Evolutionary conservation across 2,113 vertebrate genomes (phyloP).

Genomic region (Taxidea taxus): DNA sequence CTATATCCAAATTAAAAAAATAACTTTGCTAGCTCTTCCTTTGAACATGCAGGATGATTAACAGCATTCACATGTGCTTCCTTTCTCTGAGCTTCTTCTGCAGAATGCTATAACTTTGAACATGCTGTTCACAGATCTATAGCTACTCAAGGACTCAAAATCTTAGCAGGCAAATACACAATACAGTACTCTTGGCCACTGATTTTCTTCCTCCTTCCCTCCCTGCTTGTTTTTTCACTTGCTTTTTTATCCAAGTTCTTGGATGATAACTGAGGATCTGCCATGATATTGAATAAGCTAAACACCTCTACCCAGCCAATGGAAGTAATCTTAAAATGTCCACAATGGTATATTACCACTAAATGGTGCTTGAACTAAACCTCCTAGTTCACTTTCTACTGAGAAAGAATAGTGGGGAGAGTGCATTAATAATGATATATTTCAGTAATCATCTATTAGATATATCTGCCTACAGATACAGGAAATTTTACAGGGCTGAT

Average conservation of each 20-base stretch:
- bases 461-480: neutral
- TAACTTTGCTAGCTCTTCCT: neutral
- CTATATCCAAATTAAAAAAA: neutral
- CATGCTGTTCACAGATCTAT: neutral
- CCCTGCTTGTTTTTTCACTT: neutral
- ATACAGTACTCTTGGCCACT: neutral
- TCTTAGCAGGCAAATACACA: neutral
- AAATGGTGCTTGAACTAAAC: constrained; percentile 19
- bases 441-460: neutral
- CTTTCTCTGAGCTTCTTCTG: neutral
- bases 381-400: neutral
- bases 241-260: neutral
- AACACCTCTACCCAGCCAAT: neutral
- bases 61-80: neutral
- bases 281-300: neutral
- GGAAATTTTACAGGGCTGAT: neutral
- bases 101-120: neutral
- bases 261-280: neutral
- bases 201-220: neutral
- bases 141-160: neutral
- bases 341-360: neutral
- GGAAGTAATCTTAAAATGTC: neutral
- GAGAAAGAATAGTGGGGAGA: neutral
- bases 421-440: neutral
- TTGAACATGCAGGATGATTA: neutral